Base-by-base conservation (phyloP, 2,888 invertebrate species). In the Patella caerulea region DNA sequence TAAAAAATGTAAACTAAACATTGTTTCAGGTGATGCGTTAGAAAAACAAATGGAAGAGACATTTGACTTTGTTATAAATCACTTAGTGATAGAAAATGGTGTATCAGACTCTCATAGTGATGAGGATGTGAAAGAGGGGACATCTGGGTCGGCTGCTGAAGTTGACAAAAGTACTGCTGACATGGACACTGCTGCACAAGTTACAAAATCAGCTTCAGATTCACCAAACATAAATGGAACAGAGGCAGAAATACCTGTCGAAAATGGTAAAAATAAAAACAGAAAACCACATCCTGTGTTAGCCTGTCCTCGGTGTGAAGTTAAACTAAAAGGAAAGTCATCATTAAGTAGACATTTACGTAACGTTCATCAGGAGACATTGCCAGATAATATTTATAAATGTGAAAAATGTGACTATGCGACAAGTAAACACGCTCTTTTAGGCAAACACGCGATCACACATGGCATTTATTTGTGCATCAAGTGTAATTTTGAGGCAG, bases 401-500 rank as follows among this genome's bases (percentile, higher is more conserved):
- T 88, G 88, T 85, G 82, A 86, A 59, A 82, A 85, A 72, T 91
- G 91, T 84, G 85, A 85, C 17, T 90, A 88, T 79, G 79, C 83
- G 52, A 87, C 89, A 73, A 86, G 87, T 54, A 89, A 90, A 81
- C 85, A 89, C 75, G 88, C 89, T 69, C 85, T 88, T 74, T 84
- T 91, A 15, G 87, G 87, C 53, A 87, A 88, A 56, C 91, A 91
- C 81, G 83, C 90, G 82, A 83, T 86, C 77, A 86, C 84, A 55
- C 91, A 91, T 82, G 86, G 87, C 54, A 86, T 90, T 24, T 89
- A 83, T 82, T 84, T 87, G 78, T 91, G 91, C 84, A 84, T 85
- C 55, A 85, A 88, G 17, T 91, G 91, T 80, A 85, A 85, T 65
- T 88, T 85, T 76, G 82, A 86, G 55, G 83, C 86, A 19, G 87